Evolutionary conservation across 2,797 vertebrate genomes (phyloP).

Genomic region (Nannoperca australis): DNA sequence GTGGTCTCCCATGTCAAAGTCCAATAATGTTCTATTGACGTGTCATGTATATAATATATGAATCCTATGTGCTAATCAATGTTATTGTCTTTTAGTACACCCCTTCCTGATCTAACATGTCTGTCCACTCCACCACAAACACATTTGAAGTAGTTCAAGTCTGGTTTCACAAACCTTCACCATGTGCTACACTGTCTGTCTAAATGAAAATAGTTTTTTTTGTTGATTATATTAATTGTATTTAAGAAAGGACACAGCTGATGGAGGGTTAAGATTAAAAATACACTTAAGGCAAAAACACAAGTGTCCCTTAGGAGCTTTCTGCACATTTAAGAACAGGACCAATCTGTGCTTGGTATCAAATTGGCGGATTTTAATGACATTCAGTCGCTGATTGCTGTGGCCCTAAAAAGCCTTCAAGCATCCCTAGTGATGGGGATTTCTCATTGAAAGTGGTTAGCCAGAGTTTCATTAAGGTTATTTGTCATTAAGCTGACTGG

Average conservation of each 20-base stretch:
- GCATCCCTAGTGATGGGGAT: slow-evolving; percentile 9
- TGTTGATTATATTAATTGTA: not conserved
- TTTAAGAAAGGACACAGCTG: not conserved
- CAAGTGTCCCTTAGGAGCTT: not conserved
- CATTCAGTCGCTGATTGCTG: slow-evolving; percentile 33
- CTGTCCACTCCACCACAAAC: not conserved
- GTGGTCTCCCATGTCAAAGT: not conserved
- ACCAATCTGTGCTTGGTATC: slow-evolving; percentile 13
- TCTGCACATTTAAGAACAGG: not conserved
- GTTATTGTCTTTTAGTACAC: not conserved
- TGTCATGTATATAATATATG: not conserved
- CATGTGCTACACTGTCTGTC: not conserved
- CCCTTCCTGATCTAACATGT: not conserved
- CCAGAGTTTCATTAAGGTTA: slow-evolving; percentile 46
- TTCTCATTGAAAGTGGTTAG: slow-evolving; percentile 28
- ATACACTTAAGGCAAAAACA: not conserved
- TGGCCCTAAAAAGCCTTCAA: slow-evolving; percentile 29
- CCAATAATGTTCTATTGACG: not conserved
- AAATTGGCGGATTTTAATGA: slow-evolving; percentile 32
- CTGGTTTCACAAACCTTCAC: not conserved
- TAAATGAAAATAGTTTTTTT: not conserved
- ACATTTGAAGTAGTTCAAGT: not conserved
- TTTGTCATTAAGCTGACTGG: slow-evolving; percentile 41
- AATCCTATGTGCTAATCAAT: not conserved
- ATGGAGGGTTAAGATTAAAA: not conserved